A percentile compares a stretch with the other conserved stretches of the same genome.
Evolutionary conservation across 64 coral and sea anemone species (phyloP).

Genomic region (Pocillopora damicornis): DNA sequence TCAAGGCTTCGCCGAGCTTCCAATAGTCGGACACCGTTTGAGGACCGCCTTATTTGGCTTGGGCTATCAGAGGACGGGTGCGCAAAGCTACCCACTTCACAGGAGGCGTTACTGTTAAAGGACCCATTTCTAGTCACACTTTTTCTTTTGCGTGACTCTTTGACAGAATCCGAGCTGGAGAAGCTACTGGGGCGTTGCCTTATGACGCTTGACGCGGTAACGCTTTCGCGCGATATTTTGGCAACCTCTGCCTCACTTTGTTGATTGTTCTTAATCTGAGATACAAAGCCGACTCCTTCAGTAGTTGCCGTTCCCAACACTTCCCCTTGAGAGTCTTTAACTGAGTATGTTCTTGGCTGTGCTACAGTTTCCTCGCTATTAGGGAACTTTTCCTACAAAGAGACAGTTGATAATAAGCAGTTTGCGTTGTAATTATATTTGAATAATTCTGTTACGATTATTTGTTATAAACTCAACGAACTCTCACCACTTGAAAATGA

Average conservation of each 20-base stretch:
- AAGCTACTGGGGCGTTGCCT: constrained; percentile 21
- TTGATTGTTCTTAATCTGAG: background rate
- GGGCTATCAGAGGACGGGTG: background rate
- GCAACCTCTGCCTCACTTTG: background rate
- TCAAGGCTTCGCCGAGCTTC: constrained; percentile 21
- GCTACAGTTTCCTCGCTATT: background rate
- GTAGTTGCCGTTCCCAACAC: background rate
- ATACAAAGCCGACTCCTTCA: background rate
- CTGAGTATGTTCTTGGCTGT: constrained; percentile 12
- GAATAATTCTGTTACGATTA: background rate
- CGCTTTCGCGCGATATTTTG: background rate
- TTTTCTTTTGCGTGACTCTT: background rate
- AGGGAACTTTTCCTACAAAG: background rate
- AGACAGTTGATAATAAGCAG: background rate
- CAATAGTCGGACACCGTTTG: constrained; percentile 13
- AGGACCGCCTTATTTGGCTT: constrained; percentile 1
- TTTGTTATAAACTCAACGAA: background rate
- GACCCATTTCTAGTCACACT: background rate
- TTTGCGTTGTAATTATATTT: background rate
- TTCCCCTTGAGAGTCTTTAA: constrained; percentile 5
- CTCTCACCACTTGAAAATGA: no score
- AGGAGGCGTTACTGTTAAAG: background rate
- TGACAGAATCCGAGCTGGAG: constrained; percentile 8
- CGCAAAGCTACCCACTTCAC: constrained; percentile 5
- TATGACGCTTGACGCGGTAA: background rate